Percentiles rank a stretch among this genome's conserved stretches.
phyloP scores from a whole-genome alignment of 2,888 invertebrate species.

The Drosophila lacicola region DNA sequence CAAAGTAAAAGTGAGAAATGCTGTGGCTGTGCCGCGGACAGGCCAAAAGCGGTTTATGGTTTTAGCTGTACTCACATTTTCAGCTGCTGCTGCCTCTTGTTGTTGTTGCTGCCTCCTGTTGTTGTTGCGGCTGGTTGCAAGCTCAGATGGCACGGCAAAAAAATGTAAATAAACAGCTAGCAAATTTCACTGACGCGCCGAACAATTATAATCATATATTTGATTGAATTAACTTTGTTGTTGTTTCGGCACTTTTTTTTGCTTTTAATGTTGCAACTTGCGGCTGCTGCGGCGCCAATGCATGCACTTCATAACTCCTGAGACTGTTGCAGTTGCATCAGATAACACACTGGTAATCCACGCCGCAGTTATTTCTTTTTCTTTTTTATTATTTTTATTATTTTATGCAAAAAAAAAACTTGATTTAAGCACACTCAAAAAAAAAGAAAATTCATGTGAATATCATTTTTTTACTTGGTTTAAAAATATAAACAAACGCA shows the following conservation, averaged over 20 bases:
- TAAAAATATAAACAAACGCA: constrained; percentile 30
- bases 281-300: constrained; percentile 56
- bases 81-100: constrained; percentile 19
- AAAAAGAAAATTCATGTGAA: constrained; percentile 36
- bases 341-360: constrained; percentile 67
- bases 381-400: constrained; percentile 18
- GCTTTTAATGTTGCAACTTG: constrained; percentile 50
- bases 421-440: constrained; percentile 23
- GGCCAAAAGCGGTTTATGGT: constrained; percentile 46
- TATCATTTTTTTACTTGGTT: constrained; percentile 9
- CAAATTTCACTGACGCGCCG: constrained; percentile 44
- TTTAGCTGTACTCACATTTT: constrained; percentile 49
- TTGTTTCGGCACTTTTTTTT: constrained; percentile 29
- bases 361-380: constrained; percentile 40
- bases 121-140: constrained; percentile 41
- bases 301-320: constrained; percentile 47
- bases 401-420: constrained; percentile 2
- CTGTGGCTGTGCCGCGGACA: constrained; percentile 25
- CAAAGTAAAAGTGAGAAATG: constrained; percentile 51
- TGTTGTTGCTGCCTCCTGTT: constrained; percentile 16
- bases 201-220: constrained; percentile 23
- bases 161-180: constrained; percentile 40
- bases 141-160: constrained; percentile 46
- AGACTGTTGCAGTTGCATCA: constrained; percentile 30
- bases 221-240: constrained; percentile 10